Base-by-base conservation (phyloP, 2,888 invertebrate species). In the Acanthosepion esculentum region DNA sequence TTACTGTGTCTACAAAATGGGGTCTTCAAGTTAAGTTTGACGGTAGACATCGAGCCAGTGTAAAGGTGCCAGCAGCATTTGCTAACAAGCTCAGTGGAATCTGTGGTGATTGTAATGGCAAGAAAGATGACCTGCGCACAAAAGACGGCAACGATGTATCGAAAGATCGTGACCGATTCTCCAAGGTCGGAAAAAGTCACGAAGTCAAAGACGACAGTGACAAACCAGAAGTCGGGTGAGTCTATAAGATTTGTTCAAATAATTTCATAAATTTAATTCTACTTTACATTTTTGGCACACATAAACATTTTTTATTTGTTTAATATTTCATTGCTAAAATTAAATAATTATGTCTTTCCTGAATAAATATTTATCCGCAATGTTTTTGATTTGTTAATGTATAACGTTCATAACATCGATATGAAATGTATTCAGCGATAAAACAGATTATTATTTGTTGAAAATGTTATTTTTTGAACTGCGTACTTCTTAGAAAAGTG, bases 91-190 rank as follows among this genome's bases (percentile, higher is more conserved):
- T 96, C 95, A 95, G 94, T 10, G 96, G 96, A 48, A 93, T 96
- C 20, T 96, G 96, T 94, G 96, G 96, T 33, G 95, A 96, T 95
- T 96, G 96, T 94, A 95, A 96, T 94, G 95, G 96, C 4, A 93
- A 94, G 20, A 94, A 95, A 48, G 95, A 96, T 94, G 96, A 96
- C 91, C 95, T 94, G 64, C 93, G 94, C 41, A 95, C 95, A 20
- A 95, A 95, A 64, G 93, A 95, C 18, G 96, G 96, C 55, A 94
- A 33, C 8, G 95, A 96, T 55, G 95, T 95, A n/a, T 94, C 95
- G 26, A 94, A 50, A 33, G 91, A 94, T 48, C 50, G 48, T 48
- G 94, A 95, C 92, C 95, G 94, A 33, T 95, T 94, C 93, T 93
- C 93, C 23, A 94, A 94, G 64, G 95, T 96, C 48, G 96, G 96